These are phyloP conservation scores for Coelogynopora nodosa DNA, from an alignment of 2,888 invertebrate genomes.

Conservation along the genomic window DNA sequence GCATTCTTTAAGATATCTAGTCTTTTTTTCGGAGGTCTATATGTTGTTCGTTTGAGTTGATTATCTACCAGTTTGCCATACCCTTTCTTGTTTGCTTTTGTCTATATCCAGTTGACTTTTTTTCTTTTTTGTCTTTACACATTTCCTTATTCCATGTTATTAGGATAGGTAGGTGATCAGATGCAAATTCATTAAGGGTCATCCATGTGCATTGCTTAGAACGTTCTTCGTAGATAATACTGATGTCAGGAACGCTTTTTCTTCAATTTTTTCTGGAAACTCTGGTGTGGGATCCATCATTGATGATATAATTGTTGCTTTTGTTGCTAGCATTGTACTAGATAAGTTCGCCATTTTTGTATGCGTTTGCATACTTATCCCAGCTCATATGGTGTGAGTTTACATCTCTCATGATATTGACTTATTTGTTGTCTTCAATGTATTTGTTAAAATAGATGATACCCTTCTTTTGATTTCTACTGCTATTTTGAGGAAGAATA, in stretches of 20 bases:
- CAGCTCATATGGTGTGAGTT: neutral
- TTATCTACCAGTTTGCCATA: neutral
- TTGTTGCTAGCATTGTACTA: neutral
- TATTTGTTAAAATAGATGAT: neutral
- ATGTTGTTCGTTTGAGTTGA: neutral
- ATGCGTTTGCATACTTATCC: neutral
- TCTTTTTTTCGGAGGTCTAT: neutral
- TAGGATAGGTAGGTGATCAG: neutral
- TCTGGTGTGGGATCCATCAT: slow-evolving; percentile 3
- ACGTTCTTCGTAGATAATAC: neutral
- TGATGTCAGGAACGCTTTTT: slow-evolving; percentile 9
- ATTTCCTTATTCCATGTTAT: neutral
- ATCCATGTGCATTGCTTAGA: neutral
- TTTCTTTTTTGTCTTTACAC: slow-evolving; percentile 70
- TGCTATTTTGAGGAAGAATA: neutral
- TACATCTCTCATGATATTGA: neutral
- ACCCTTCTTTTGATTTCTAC: neutral
- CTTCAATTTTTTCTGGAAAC: slow-evolving; percentile 1
- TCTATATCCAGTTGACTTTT: slow-evolving; percentile 14
- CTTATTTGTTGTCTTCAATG: neutral
- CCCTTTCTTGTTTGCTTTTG: neutral
- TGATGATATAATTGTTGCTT: neutral
- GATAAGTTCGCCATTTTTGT: neutral
- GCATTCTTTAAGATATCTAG: neutral
- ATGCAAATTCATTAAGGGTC: neutral